phyloP scores from a whole-genome alignment of 2,113 vertebrate species.

The Rhinoderma darwinii region DNA sequence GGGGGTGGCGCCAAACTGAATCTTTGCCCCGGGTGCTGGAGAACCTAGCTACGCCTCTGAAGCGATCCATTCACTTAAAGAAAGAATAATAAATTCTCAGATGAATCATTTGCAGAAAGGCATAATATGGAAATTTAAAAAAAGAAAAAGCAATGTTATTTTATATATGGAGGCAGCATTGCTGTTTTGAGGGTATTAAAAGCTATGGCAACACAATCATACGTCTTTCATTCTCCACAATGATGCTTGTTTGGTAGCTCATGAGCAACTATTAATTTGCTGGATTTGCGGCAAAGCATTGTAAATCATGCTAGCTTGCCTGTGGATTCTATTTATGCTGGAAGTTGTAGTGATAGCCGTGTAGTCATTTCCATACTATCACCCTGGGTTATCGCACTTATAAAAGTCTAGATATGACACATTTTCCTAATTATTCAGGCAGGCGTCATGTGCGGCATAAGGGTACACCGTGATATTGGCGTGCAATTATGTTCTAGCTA shows the following conservation, averaged over 20 bases:
- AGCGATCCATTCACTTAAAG: too few species aligned
- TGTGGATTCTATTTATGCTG: slow-evolving; percentile 4
- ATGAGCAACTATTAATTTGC: slow-evolving; percentile 5
- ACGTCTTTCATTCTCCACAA: background rate
- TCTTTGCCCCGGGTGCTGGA: too few species aligned
- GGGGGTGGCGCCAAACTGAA: too few species aligned
- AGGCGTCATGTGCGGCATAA: background rate
- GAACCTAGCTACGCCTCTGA: too few species aligned
- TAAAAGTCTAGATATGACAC: background rate
- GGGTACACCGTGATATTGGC: slow-evolving; percentile 1
- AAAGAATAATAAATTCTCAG: too few species aligned
- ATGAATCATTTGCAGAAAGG: too few species aligned
- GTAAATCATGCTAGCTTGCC: slow-evolving; percentile 16
- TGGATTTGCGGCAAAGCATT: slow-evolving; percentile 12
- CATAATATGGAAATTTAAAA: too few species aligned
- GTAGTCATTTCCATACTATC: slow-evolving; percentile 15
- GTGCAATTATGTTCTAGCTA: slow-evolving; percentile 44
- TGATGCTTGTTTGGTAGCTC: slow-evolving; percentile 10
- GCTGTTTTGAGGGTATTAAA: background rate
- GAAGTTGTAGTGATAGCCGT: slow-evolving; percentile 14
- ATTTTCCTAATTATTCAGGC: slow-evolving; percentile 24
- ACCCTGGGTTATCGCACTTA: background rate
- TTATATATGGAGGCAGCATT: background rate
- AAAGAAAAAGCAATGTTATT: too few species aligned
- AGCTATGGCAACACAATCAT: background rate